Evolutionary conservation across 1,140 invertebrate species (phyloP).

Genomic region (Aphidius gifuensis): DNA sequence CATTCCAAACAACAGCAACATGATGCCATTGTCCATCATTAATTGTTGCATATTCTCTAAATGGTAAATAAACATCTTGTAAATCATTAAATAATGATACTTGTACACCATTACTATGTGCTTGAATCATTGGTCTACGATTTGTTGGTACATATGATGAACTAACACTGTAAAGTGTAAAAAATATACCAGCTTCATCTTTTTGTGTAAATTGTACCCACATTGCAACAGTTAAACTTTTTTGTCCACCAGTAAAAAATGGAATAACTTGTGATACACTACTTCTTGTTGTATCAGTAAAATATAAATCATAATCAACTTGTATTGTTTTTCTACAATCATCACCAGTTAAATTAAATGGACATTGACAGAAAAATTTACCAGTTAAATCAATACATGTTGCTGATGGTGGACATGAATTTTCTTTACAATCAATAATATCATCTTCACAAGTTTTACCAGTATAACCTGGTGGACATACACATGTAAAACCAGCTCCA

Average conservation of each 20-base stretch:
- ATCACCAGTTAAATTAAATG: constrained; percentile 93
- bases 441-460: constrained; percentile 90
- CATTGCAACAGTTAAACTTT: constrained; percentile 84
- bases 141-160: constrained; percentile 77
- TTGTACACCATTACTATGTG: constrained; percentile 85
- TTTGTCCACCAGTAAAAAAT: constrained; percentile 73
- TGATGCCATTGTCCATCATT: constrained; percentile 98
- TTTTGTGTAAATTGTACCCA: constrained; percentile 94
- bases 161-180: constrained; percentile 85
- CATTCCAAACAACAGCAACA: constrained; percentile 89
- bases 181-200: constrained; percentile 89
- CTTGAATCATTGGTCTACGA: constrained; percentile 78
- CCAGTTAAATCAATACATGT: constrained; percentile 91
- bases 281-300: constrained; percentile 83
- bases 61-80: constrained; percentile 87
- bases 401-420: constrained; percentile 90
- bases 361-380: constrained; percentile 92
- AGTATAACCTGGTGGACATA: constrained; percentile 81
- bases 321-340: constrained; percentile 94
- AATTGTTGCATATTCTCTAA: constrained; percentile 86
- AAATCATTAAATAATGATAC: constrained; percentile 83
- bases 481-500: constrained; percentile 79
- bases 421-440: constrained; percentile 88
- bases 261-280: constrained; percentile 87
- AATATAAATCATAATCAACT: constrained; percentile 93